Evolutionary conservation across 2,113 vertebrate species (phyloP).

Genomic region (Rhea americana): DNA sequence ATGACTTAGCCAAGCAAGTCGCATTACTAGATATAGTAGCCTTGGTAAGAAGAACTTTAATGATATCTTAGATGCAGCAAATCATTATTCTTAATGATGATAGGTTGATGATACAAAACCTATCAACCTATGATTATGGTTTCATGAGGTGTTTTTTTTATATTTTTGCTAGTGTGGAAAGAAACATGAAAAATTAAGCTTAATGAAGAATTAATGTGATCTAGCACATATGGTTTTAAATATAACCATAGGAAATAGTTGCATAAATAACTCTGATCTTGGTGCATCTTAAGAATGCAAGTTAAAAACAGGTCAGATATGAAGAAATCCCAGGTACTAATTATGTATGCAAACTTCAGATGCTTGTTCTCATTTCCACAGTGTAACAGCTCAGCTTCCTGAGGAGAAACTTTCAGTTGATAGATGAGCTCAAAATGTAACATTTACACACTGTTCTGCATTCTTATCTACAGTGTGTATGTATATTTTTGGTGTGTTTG

Average conservation of each 20-base stretch:
- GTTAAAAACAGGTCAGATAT: neutral
- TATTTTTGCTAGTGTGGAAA: neutral
- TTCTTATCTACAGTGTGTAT: neutral
- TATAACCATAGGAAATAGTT: neutral
- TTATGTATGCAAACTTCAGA: neutral
- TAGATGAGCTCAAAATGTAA: neutral
- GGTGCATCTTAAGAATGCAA: neutral
- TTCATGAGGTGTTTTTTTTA: neutral
- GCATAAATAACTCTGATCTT: neutral
- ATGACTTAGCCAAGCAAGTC: neutral
- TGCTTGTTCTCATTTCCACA: neutral
- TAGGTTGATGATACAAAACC: no score
- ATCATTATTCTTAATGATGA: neutral
- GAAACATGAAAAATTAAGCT: neutral
- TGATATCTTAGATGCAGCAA: neutral
- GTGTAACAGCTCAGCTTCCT: neutral
- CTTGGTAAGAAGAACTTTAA: neutral
- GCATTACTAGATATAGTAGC: neutral
- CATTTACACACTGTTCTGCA: neutral
- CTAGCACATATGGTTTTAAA: neutral
- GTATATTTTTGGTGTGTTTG: neutral
- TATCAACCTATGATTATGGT: neutral
- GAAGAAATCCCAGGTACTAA: neutral
- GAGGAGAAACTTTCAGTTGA: neutral
- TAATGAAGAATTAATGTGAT: neutral